A percentile compares a stretch with the other conserved stretches of the same genome.
These are phyloP conservation scores for Malacosoma neustria DNA, from an alignment of 2,888 invertebrate genomes.

Conservation along the genomic window DNA sequence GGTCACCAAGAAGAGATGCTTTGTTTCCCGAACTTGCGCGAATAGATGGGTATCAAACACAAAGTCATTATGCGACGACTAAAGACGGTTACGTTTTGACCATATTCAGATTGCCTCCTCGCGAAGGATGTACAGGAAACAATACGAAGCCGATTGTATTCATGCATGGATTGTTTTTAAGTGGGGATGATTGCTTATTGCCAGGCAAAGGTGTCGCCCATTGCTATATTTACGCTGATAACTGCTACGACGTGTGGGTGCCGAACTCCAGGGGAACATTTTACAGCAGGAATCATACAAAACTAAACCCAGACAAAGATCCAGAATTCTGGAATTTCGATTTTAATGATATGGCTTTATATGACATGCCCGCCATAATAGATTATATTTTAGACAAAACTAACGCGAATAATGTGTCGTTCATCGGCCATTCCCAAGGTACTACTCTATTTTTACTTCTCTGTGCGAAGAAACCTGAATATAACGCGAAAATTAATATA, in stretches of 20 bases:
- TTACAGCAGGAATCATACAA: conserved; percentile 13
- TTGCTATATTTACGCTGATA: conserved; percentile 23
- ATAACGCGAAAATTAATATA: conserved; percentile 26
- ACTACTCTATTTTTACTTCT: conserved; percentile 17
- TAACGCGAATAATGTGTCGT: conserved; percentile 15
- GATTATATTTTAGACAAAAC: conserved; percentile 25
- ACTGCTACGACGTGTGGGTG: conserved; percentile 21
- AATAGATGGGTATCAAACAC: conserved; percentile 20
- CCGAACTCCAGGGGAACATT: conserved; percentile 16
- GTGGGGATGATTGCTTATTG: conserved; percentile 22
- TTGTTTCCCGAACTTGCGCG: conserved; percentile 19
- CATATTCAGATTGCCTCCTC: conserved; percentile 17
- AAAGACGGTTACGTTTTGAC: conserved; percentile 26
- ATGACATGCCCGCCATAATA: conserved; percentile 25
- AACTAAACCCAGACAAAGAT: conserved; percentile 14
- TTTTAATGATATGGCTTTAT: conserved; percentile 23
- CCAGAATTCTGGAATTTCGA: conserved; percentile 23
- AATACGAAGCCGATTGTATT: conserved; percentile 13
- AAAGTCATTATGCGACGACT: conserved; percentile 21
- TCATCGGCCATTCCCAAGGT: conserved; percentile 28
- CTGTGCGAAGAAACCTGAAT: conserved; percentile 23
- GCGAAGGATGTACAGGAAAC: conserved; percentile 7
- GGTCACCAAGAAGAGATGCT: conserved; percentile 12
- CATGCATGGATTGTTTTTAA: conserved; percentile 22
- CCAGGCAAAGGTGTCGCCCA: conserved; percentile 21